A percentile compares a stretch with the other conserved stretches of the same genome.
Evolutionary conservation across 2,113 vertebrate species (phyloP).

Genomic region (Callaeas wilsoni): DNA sequence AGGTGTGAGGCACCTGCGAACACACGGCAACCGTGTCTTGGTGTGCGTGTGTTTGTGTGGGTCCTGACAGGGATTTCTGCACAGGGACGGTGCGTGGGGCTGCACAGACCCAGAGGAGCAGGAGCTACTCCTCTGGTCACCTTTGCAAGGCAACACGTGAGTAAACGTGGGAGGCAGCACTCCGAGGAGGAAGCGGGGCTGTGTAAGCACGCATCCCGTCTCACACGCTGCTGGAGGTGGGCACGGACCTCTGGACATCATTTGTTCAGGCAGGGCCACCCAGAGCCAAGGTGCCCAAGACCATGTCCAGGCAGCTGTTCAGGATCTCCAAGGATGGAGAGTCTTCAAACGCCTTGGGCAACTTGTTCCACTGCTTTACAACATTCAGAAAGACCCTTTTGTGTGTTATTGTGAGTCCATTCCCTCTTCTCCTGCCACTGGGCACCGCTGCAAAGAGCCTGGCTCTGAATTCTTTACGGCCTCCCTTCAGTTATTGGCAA

Average conservation of each 20-base stretch:
- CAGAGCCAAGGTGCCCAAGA: background rate
- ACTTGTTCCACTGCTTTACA: background rate
- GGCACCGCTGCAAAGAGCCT: background rate
- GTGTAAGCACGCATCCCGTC: background rate
- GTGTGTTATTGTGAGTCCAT: background rate
- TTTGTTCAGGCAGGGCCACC: background rate
- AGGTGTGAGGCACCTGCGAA: background rate
- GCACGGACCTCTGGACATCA: background rate
- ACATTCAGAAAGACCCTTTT: background rate
- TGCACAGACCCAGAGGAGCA: background rate
- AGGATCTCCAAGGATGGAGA: background rate
- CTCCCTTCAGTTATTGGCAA: background rate
- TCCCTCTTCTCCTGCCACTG: background rate
- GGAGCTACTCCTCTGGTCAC: background rate
- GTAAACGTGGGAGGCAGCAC: background rate
- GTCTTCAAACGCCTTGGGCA: background rate
- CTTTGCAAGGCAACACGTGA: background rate
- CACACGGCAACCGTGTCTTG: accelerated
- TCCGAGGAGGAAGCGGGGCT: background rate
- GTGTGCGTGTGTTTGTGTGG: background rate
- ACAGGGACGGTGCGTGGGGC: accelerated
- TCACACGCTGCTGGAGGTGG: background rate
- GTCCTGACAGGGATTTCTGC: background rate
- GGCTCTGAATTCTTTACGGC: background rate
- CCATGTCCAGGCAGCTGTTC: background rate